These are phyloP conservation scores for Thalassaphorura encarpata DNA, from an alignment of 1,140 invertebrate species.

Conservation along the genomic window DNA sequence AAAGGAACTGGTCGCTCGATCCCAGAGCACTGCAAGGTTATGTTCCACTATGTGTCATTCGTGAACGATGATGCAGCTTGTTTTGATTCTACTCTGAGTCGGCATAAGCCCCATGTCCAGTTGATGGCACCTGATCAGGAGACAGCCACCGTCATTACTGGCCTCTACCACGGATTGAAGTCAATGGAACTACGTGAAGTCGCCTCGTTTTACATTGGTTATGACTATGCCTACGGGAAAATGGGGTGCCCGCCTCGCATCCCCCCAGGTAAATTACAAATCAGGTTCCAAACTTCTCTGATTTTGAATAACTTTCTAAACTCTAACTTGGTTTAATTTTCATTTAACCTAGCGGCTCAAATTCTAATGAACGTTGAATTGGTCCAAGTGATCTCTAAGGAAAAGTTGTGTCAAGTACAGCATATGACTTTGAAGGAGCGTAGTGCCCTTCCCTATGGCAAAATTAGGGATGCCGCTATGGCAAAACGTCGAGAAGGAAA, in stretches of 20 bases:
- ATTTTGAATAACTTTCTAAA: too few relatives aligned
- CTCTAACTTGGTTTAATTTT: too few relatives aligned
- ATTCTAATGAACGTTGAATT: slow-evolving; percentile 38
- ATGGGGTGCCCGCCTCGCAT: slow-evolving; percentile 54
- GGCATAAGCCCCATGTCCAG: slow-evolving; percentile 40
- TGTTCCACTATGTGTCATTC: slow-evolving; percentile 57
- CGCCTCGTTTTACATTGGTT: slow-evolving; percentile 53
- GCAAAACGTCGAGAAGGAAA: slow-evolving; percentile 38
- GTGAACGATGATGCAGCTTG: slow-evolving; percentile 57
- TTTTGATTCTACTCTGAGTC: slow-evolving; percentile 55
- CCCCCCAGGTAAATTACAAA: slow-evolving; percentile 40
- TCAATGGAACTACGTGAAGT: slow-evolving; percentile 56
- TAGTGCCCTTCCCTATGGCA: slow-evolving; percentile 38
- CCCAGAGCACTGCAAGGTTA: slow-evolving; percentile 46
- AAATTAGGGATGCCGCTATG: slow-evolving; percentile 43
- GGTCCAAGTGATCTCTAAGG: slow-evolving; percentile 43
- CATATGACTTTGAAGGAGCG: slow-evolving; percentile 44
- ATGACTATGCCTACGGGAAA: slow-evolving; percentile 52
- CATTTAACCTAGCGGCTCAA: slow-evolving; percentile 18
- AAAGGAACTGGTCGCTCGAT: slow-evolving; percentile 48
- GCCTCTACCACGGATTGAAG: slow-evolving; percentile 52
- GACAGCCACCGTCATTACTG: slow-evolving; percentile 45
- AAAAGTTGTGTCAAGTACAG: slow-evolving; percentile 40
- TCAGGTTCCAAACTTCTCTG: too few relatives aligned
- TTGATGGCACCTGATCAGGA: too few relatives aligned